Base-by-base conservation (phyloP, 2,797 vertebrate genomes). In the Spea hammondii region DNA sequence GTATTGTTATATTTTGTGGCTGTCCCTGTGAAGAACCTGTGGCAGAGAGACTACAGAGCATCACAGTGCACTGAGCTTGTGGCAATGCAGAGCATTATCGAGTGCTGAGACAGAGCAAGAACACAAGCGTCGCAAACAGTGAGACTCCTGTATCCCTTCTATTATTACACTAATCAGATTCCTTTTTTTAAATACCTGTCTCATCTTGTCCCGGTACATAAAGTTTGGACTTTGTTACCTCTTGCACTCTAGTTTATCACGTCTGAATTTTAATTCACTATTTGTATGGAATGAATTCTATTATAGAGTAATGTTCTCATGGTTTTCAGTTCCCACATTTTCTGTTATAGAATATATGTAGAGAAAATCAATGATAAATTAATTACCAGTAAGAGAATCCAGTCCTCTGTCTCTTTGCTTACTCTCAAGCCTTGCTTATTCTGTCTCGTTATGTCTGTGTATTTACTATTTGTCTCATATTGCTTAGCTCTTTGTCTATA, bases 1-100 rank as follows among this genome's bases (percentile, higher is more conserved):
- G 77, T 81, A 81, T 76, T 67, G 72, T 17, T 81, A 81, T 81
- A 76, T 66, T 80, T 77, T 77, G 79, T 77, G 54, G 50, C 44
- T 70, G 62, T 69, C 65, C 54, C 70, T 73, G 55, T 64, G 17
- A 69, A 77, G 74, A 81, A 77, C 53, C 74, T 72, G 50, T 71
- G 82, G 62, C 48, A 72, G 73, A 83, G 50, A 49, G 60, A 78
- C 0, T 7, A 53, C 17, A 84, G 83, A 75, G 32, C 67, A 17
- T 51, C 53, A 5, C 60, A 17, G 72, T 70, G 32, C 50, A 9
- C n/a, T 17, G 4, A 62, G 32, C 32, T 32, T 32, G n/a, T 59
- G 48, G 51, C 11, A 72, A 8, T 13, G 6, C 53, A 57, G 70
- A n/a, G 54, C 70, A 49, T 54, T n/a, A 10, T 32, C 17, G 62